These are phyloP conservation scores for Resseliella maxima DNA, from an alignment of 2,888 invertebrate species.

Conservation along the genomic window DNA sequence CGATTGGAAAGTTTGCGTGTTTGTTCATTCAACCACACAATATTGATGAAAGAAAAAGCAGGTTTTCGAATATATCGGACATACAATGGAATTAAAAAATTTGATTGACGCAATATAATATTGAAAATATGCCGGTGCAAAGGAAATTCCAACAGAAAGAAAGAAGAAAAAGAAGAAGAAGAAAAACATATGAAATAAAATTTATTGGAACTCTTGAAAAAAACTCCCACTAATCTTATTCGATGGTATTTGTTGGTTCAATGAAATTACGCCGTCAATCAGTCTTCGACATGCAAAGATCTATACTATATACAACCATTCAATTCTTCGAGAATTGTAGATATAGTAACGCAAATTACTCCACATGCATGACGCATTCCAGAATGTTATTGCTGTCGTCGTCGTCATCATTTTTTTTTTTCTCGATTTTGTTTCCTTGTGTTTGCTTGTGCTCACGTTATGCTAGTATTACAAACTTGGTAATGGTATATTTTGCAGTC, in stretches of 20 bases:
- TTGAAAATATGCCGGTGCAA: background rate
- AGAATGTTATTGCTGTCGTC: background rate
- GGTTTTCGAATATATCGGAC: too few relatives aligned
- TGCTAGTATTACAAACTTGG: background rate
- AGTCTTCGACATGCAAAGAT: constrained; percentile 22
- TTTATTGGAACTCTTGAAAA: background rate
- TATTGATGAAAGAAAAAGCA: too few relatives aligned
- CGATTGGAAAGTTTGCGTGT: background rate
- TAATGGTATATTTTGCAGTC: background rate
- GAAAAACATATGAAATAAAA: too few relatives aligned
- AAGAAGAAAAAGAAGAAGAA: too few relatives aligned
- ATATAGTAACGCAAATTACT: background rate
- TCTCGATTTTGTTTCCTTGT: background rate
- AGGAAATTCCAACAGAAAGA: too few relatives aligned
- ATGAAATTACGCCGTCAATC: background rate
- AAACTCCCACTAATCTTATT: background rate
- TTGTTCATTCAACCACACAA: background rate
- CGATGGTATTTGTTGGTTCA: background rate
- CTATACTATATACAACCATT: background rate
- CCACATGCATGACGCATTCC: constrained; percentile 1
- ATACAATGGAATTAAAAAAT: too few relatives aligned
- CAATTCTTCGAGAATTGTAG: background rate
- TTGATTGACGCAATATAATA: too few relatives aligned
- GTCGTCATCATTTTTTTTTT: background rate
- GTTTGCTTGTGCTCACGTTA: background rate